These are phyloP conservation scores for Typhlichthys subterraneus DNA, from an alignment of 2,797 vertebrate genomes.

Conservation along the genomic window DNA sequence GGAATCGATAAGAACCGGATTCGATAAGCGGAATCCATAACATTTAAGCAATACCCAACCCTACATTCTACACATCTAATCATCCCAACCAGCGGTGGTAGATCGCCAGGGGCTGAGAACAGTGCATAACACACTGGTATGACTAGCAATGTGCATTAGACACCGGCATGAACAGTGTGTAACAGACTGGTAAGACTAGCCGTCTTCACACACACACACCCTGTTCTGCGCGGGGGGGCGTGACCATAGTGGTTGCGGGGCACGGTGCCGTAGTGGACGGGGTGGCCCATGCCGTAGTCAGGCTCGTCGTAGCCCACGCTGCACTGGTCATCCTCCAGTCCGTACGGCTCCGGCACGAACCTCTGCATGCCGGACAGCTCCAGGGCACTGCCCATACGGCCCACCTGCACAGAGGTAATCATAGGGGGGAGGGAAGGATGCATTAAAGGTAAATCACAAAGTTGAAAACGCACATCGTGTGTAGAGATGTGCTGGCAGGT, in stretches of 20 bases:
- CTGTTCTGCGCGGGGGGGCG: slow-evolving; percentile 84
- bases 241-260: slow-evolving; percentile 76
- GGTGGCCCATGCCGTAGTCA: slow-evolving; percentile 85
- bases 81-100: too few species aligned
- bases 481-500: too few species aligned
- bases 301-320: slow-evolving; percentile 90
- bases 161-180: too few species aligned
- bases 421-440: neutral
- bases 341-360: slow-evolving; percentile 88
- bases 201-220: slow-evolving; percentile 64
- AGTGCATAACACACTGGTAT: neutral
- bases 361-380: slow-evolving; percentile 84
- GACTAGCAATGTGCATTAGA: neutral
- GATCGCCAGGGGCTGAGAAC: too few species aligned
- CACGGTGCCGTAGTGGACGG: slow-evolving; percentile 87
- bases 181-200: neutral
- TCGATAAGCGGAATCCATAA: too few species aligned
- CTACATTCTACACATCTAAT: too few species aligned
- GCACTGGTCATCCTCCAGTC: slow-evolving; percentile 92
- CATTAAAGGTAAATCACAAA: neutral
- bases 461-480: neutral
- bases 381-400: slow-evolving; percentile 87
- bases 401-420: slow-evolving; percentile 56
- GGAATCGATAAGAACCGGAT: too few species aligned
- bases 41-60: too few species aligned